These are phyloP conservation scores for Anniella stebbinsi DNA, from an alignment of 2,797 vertebrate genomes.

Conservation along the genomic window DNA sequence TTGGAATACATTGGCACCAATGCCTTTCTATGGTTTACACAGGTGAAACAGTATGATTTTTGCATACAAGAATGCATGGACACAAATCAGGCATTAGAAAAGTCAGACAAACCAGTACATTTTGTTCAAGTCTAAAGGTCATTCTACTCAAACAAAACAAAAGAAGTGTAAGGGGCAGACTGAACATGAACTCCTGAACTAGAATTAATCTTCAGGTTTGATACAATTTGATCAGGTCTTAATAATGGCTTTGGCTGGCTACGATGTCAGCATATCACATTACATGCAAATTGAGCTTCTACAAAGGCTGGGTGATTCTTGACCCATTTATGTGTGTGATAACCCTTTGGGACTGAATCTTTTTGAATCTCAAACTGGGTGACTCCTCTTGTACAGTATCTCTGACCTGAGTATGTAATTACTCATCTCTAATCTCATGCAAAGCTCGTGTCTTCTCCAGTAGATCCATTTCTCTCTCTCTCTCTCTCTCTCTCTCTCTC, in stretches of 20 bases:
- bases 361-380: neutral
- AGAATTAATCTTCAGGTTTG: neutral
- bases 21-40: neutral
- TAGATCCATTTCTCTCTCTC: neutral
- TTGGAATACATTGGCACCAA: neutral
- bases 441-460: neutral
- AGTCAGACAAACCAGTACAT: neutral
- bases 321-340: neutral
- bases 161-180: neutral
- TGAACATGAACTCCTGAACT: neutral
- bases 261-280: neutral
- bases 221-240: neutral
- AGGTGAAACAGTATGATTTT: neutral
- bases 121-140: neutral
- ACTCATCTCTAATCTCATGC: neutral
- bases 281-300: neutral
- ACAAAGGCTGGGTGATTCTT: neutral
- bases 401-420: neutral
- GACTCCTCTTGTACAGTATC: neutral
- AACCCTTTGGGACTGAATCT: neutral
- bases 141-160: neutral
- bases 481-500: neutral
- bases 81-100: neutral
- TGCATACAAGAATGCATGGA: neutral
- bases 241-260: neutral